Evolutionary conservation across 2,888 invertebrate genomes (phyloP).

Genomic region (Rutpela maculata): DNA sequence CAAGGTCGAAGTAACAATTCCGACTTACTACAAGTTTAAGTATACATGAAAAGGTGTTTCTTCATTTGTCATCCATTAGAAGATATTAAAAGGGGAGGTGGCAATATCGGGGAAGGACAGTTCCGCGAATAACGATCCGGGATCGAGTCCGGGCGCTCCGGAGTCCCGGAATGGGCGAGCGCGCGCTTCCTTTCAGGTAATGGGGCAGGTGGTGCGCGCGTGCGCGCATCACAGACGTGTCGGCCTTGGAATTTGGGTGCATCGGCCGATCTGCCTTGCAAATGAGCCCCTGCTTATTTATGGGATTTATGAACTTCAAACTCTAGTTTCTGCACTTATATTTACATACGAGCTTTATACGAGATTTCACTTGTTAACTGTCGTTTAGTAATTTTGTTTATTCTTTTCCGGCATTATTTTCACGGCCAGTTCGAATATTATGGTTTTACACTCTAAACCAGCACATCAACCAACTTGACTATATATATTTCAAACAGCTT

Average conservation of each 20-base stretch:
- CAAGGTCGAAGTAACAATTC: conserved; percentile 64
- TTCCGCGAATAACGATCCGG: conserved; percentile 74
- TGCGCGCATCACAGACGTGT: conserved; percentile 50
- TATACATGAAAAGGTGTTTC: conserved; percentile 53
- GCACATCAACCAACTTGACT: background rate
- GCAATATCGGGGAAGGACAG: conserved; percentile 70
- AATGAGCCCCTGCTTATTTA: conserved; percentile 73
- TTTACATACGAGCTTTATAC: conserved; percentile 38
- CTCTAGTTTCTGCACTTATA: conserved; percentile 52
- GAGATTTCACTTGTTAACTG: conserved; percentile 38
- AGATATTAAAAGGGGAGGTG: conserved; percentile 70
- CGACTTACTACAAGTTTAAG: conserved; percentile 44
- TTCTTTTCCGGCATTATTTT: background rate
- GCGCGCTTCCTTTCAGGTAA: conserved; percentile 64
- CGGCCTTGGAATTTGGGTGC: conserved; percentile 71
- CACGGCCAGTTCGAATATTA: background rate
- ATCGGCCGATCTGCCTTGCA: conserved; percentile 74
- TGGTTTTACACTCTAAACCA: background rate
- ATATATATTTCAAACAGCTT: background rate
- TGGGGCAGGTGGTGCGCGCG: conserved; percentile 55
- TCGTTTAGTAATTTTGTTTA: conserved; percentile 7
- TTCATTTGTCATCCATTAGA: conserved; percentile 68
- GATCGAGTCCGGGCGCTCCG: conserved; percentile 63
- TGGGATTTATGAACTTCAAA: conserved; percentile 75
- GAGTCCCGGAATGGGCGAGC: conserved; percentile 56